Conservation (phyloP, 2,797 vertebrate species). For the Mastacembelus armatus region DNA sequence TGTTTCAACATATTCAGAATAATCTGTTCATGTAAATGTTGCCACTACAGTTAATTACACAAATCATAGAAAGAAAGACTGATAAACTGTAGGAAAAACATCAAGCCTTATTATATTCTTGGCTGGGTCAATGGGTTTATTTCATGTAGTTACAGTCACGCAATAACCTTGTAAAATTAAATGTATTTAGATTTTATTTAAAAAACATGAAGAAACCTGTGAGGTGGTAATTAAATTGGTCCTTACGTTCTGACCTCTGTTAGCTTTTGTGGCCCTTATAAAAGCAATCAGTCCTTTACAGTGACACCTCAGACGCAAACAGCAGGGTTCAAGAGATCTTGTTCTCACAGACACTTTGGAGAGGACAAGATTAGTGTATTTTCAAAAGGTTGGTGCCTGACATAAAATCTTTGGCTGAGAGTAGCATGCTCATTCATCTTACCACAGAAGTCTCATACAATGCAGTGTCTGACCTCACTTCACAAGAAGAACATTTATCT, state of each 20-base stretch:
- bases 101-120: neutral
- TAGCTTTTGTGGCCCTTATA: slow-evolving; percentile 31
- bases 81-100: neutral
- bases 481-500: slow-evolving; percentile 34
- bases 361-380: slow-evolving; percentile 30
- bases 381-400: slow-evolving; percentile 26
- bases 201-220: slow-evolving; percentile 5
- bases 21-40: neutral
- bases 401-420: slow-evolving; percentile 26
- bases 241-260: slow-evolving; percentile 33
- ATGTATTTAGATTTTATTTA: neutral
- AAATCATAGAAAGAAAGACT: neutral
- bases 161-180: neutral
- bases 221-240: slow-evolving; percentile 27
- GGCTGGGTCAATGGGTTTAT: neutral
- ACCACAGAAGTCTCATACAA: slow-evolving; percentile 12
- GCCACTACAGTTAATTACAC: neutral
- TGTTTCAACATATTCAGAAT: neutral
- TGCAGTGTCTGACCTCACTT: slow-evolving; percentile 26
- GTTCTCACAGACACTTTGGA: slow-evolving; percentile 29
- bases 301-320: slow-evolving; percentile 22
- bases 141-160: neutral
- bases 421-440: slow-evolving; percentile 16
- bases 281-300: slow-evolving; percentile 36
- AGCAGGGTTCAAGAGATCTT: slow-evolving; percentile 38